These are phyloP conservation scores for Arctia plantaginis DNA, from an alignment of 2,888 invertebrate genomes.

Conservation along the genomic window DNA sequence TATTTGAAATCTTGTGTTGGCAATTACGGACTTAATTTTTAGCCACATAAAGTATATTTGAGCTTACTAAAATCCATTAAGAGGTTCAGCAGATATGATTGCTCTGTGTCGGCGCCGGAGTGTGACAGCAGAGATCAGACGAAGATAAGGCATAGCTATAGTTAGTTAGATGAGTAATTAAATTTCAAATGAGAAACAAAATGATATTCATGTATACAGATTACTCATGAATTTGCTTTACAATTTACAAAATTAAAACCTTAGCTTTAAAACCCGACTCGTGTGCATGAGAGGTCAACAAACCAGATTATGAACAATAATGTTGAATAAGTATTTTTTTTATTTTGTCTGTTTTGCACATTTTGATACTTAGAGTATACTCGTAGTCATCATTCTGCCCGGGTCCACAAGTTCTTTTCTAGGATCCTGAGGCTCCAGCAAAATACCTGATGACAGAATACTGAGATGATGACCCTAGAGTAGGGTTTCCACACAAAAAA, in stretches of 20 bases:
- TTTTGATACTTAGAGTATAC: background rate
- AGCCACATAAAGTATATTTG: background rate
- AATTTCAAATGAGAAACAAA: conserved; percentile 8
- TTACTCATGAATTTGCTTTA: conserved; percentile 4
- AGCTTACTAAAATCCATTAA: no score
- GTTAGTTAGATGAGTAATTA: conserved; percentile 1
- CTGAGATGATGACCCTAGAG: no score
- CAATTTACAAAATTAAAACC: background rate
- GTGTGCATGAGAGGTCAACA: conserved; percentile 17
- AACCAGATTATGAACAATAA: conserved; percentile 10
- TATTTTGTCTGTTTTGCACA: conserved; percentile 4
- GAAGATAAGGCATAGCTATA: background rate
- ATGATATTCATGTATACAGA: conserved; percentile 6
- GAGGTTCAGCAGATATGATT: background rate
- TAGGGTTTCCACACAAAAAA: no score
- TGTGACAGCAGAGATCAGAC: background rate
- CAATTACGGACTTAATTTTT: background rate
- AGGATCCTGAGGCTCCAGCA: no score
- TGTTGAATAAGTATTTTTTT: conserved; percentile 7
- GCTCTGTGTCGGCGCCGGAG: background rate
- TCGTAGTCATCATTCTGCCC: background rate
- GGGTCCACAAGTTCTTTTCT: background rate
- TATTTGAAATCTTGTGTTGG: background rate
- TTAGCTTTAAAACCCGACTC: conserved; percentile 23
- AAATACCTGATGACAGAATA: no score